phyloP scores from a whole-genome alignment of 2,888 invertebrate species.

The Andrena camellia region DNA sequence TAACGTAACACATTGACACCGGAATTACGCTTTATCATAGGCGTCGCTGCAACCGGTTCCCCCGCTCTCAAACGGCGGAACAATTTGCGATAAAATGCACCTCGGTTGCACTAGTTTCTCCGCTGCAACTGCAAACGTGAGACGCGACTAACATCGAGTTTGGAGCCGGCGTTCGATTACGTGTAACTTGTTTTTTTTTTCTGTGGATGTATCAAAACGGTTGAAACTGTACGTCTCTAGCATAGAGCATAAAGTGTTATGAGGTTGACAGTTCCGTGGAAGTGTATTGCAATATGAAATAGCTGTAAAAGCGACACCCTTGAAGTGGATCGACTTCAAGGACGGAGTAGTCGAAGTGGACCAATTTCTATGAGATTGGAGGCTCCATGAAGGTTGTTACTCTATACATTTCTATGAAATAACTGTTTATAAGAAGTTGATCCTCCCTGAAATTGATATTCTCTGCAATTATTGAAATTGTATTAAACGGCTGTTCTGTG shows the following conservation, averaged over 20 bases:
- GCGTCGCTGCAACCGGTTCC: conserved; percentile 42
- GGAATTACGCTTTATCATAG: conserved; percentile 47
- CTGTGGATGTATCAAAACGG: neutral
- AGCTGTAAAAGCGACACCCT: neutral
- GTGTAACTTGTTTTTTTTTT: neutral
- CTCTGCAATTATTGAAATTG: neutral
- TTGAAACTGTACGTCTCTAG: neutral
- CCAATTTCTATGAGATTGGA: conserved; percentile 4
- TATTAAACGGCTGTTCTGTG: conserved; percentile 5
- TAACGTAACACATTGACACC: conserved; percentile 36
- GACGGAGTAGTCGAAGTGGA: neutral
- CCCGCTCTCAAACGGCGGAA: conserved; percentile 23
- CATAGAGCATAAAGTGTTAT: neutral
- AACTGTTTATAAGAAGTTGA: conserved; percentile 7
- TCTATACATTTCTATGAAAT: neutral
- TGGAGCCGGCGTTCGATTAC: neutral
- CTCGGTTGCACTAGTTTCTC: conserved; percentile 7
- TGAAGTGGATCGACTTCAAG: too few species aligned
- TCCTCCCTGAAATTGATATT: conserved; percentile 4
- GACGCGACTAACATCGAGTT: conserved; percentile 1
- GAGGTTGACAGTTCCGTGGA: conserved; percentile 1
- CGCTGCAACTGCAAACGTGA: neutral
- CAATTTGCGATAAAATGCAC: conserved; percentile 21
- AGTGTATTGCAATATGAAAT: conserved; percentile 11
- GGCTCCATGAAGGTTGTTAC: neutral